phyloP scores from a whole-genome alignment of 1,140 invertebrate genomes.

The Melipona quadrifasciata region DNA sequence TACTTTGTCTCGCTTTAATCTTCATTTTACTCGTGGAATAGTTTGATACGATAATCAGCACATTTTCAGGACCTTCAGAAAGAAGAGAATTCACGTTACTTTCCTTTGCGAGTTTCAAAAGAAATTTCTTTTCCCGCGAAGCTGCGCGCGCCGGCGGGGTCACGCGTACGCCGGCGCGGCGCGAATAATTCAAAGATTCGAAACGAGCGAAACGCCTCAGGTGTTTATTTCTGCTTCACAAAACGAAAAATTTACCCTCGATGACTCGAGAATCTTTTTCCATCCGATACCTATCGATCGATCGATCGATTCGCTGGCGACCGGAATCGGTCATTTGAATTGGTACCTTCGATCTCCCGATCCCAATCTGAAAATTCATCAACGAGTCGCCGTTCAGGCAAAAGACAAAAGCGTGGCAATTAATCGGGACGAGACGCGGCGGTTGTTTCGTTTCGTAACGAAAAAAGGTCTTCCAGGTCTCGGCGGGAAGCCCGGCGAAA shows the following conservation, averaged over 20 bases:
- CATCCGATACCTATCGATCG: slow-evolving; percentile 35
- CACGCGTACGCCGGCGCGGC: neutral
- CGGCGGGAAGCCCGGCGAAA: slow-evolving; percentile 61
- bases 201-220: neutral
- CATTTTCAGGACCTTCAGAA: neutral
- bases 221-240: too few species aligned
- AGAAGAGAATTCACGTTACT: neutral
- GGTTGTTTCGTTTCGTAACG: slow-evolving; percentile 43
- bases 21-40: too few species aligned
- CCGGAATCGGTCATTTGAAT: too few species aligned
- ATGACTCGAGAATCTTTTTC: neutral
- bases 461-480: slow-evolving; percentile 56
- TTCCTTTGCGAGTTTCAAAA: neutral
- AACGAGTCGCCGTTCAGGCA: too few species aligned
- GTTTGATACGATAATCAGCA: neutral
- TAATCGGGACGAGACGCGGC: slow-evolving; percentile 57
- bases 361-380: too few species aligned
- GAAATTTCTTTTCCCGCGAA: neutral
- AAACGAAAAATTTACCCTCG: too few species aligned
- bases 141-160: neutral
- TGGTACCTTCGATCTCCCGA: too few species aligned
- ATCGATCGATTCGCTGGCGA: neutral
- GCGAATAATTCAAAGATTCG: neutral
- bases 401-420: slow-evolving; percentile 62
- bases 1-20: too few species aligned